Percentiles rank a stretch among this genome's conserved stretches.
Evolutionary conservation across 2,888 invertebrate genomes (phyloP).

Genomic region (Erpobdella octoculata): DNA sequence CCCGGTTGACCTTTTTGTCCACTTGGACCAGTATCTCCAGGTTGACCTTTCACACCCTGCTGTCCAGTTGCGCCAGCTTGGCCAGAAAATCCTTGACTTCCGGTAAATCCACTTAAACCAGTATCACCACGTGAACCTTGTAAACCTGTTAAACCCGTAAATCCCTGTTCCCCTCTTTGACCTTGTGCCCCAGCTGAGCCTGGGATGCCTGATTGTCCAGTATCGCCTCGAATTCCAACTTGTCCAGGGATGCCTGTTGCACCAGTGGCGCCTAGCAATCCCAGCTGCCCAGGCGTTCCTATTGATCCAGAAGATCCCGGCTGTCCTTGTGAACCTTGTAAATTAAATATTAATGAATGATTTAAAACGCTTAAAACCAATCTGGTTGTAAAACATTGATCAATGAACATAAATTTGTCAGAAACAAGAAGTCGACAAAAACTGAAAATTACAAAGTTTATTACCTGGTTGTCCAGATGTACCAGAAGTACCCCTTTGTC

Average conservation of each 20-base stretch:
- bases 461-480: conserved; percentile 22
- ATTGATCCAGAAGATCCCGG: conserved; percentile 35
- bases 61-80: conserved; percentile 32
- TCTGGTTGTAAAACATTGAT: no score
- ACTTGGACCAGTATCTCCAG: conserved; percentile 27
- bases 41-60: conserved; percentile 25
- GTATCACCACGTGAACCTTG: not conserved
- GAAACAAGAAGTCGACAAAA: no score
- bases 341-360: not conserved
- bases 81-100: conserved; percentile 23
- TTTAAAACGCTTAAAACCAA: no score
- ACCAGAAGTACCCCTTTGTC: conserved; percentile 15
- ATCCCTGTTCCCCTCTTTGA: conserved; percentile 25
- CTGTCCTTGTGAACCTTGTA: conserved; percentile 7
- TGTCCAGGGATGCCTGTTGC: conserved; percentile 17
- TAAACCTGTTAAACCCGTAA: conserved; percentile 23
- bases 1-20: conserved; percentile 32
- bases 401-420: no score
- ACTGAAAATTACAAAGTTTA: no score
- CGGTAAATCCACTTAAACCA: not conserved
- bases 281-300: conserved; percentile 30
- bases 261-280: conserved; percentile 13
- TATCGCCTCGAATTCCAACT: conserved; percentile 18
- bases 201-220: conserved; percentile 17
- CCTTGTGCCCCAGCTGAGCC: conserved; percentile 28